Base-by-base conservation (phyloP, 30 jellyfish, hydroid and myxozoan species). In the Pelagia noctiluca region DNA sequence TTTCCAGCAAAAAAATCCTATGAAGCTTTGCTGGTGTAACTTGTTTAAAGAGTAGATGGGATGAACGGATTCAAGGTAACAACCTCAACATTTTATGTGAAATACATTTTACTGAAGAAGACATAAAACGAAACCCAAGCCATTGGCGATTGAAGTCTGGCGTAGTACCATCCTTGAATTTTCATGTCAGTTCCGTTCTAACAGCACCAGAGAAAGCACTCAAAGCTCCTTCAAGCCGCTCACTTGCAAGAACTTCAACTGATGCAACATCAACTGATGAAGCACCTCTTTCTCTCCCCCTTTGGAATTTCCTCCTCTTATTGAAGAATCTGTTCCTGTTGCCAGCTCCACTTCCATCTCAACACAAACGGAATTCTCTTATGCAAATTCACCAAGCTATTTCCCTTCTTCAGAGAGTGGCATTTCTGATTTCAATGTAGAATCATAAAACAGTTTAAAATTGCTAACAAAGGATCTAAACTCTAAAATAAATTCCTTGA, bases 101-200 rank as follows among this genome's bases (percentile, higher is more conserved):
- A 53, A 32, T 19, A 29, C 69, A 53, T 53, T 53, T 53, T 53
- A 53, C 69, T 53, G 69, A 53, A 19, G 69, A 29, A 32, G 3
- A 53, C 18, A 53, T 53, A 3, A 53, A 32, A 29, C 21, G 69
- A 32, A 19, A 53, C 25, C 69, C 69, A 53, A 53, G 25, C 25
- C 69, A 53, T 29, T 53, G 69, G 69, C 69, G 69, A 19, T 33
- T 53, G 69, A 53, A 53, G 16, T 19, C 69, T 53, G 25, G 25
- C 25, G 69, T 53, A 53, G 25, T 53, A 32, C 32, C 21, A 53
- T 53, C 69, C 69, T 53, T 33, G 69, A n/a, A n/a, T n/a, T n/a
- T n/a, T n/a, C n/a, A n/a, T n/a, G n/a, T n/a, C n/a, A n/a, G n/a
- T n/a, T n/a, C n/a, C n/a, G n/a, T n/a, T n/a, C n/a, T n/a, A n/a